These are phyloP conservation scores for Catostomus latipinnis DNA, from an alignment of 2,797 vertebrate genomes.

Conservation along the genomic window DNA sequence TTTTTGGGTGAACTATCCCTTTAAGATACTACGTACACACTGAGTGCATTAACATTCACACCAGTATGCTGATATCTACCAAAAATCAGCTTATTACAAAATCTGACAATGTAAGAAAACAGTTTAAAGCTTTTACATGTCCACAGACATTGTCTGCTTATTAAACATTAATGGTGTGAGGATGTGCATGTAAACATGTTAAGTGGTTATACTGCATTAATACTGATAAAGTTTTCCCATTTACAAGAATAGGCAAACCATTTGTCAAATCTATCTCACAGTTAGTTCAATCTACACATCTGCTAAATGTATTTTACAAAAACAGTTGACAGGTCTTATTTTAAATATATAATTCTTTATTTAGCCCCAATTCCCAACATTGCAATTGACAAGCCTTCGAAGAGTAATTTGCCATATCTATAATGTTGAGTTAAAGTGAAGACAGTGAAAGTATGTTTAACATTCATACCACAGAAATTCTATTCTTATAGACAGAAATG, in stretches of 20 bases:
- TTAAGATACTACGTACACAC: no score
- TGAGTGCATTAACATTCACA: no score
- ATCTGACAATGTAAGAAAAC: no score
- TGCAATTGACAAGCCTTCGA: constrained; percentile 22
- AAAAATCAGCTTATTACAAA: no score
- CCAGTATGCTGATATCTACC: no score
- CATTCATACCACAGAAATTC: constrained; percentile 43
- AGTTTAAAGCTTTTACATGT: no score
- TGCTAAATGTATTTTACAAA: neutral
- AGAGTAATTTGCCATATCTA: constrained; percentile 35
- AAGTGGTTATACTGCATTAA: neutral
- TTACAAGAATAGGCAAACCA: neutral
- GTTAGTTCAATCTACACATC: neutral
- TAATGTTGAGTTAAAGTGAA: constrained; percentile 62
- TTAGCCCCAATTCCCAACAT: constrained; percentile 47
- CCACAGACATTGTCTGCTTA: no score
- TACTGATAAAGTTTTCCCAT: neutral
- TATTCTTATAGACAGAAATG: constrained; percentile 25
- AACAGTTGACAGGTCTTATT: neutral
- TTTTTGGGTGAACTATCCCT: no score
- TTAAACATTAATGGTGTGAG: no score
- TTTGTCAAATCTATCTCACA: neutral
- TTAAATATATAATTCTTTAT: constrained; percentile 56
- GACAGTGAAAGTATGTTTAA: constrained; percentile 49
- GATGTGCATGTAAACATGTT: no score